Percentiles rank a stretch among this genome's conserved stretches.
phyloP scores from a whole-genome alignment of 92 coral and sea anemone species.

The Hydrozoanthus gracilis region DNA sequence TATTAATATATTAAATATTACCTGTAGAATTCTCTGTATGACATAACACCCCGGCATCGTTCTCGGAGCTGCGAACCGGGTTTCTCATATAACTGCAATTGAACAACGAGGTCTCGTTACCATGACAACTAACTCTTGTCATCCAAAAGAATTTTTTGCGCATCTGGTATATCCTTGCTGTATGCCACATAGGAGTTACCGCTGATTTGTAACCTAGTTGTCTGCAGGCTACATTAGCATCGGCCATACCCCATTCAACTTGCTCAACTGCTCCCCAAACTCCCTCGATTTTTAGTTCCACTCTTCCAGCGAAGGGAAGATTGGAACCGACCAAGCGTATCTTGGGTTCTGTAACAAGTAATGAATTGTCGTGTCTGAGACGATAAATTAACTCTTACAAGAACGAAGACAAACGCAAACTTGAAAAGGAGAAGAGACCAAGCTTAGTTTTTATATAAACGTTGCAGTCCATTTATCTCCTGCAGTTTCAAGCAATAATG shows the following conservation, averaged over 20 bases:
- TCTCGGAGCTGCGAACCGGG: background rate
- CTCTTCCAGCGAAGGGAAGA: slow-evolving; percentile 6
- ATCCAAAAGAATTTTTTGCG: slow-evolving; percentile 32
- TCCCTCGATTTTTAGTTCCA: slow-evolving; percentile 29
- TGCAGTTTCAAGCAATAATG: too few species aligned
- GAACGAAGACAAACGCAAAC: too few species aligned
- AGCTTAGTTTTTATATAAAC: too few species aligned
- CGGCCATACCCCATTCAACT: slow-evolving; percentile 20
- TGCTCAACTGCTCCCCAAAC: slow-evolving; percentile 46
- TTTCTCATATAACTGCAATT: slow-evolving; percentile 5
- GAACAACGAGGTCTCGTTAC: slow-evolving; percentile 33
- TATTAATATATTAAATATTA: background rate
- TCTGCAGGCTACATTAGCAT: slow-evolving; percentile 35
- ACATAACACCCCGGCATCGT: slow-evolving; percentile 35
- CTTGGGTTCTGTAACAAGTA: background rate
- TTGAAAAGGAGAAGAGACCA: too few species aligned
- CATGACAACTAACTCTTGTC: slow-evolving; percentile 36
- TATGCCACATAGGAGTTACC: slow-evolving; percentile 28
- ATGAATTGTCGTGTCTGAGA: too few species aligned
- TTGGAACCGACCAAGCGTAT: slow-evolving; percentile 6
- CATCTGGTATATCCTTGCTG: slow-evolving; percentile 5
- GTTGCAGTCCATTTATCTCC: too few species aligned
- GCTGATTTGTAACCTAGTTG: slow-evolving; percentile 42
- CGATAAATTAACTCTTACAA: too few species aligned
- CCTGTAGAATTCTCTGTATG: background rate